Evolutionary conservation across 2,113 vertebrate species (phyloP).

Genomic region (Asarcornis scutulata): DNA sequence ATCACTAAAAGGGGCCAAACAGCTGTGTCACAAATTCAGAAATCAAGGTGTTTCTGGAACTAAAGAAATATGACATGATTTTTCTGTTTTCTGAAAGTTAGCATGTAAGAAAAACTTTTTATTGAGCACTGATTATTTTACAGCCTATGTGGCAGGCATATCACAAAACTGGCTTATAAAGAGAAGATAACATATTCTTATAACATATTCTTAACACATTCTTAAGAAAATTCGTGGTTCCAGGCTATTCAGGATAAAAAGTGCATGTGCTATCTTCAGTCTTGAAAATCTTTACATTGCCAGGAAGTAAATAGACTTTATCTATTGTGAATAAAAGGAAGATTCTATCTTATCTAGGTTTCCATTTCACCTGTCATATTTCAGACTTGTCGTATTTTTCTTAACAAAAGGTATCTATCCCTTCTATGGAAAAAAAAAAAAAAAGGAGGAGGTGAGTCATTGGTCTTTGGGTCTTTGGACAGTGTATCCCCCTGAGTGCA

Average conservation of each 20-base stretch:
- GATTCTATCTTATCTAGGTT: not conserved
- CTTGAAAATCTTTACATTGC: not conserved
- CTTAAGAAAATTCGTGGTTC: not conserved
- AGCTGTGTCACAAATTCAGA: not conserved
- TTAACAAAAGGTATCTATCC: not conserved
- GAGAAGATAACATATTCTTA: not conserved
- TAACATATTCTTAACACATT: not conserved
- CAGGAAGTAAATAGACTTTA: not conserved
- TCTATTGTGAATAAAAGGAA: constrained; percentile 1
- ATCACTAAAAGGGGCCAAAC: not conserved
- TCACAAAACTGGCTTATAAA: not conserved
- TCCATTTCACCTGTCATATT: not conserved
- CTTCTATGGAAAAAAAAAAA: not conserved
- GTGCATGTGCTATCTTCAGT: not conserved
- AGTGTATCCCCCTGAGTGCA: not conserved
- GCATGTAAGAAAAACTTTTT: not conserved
- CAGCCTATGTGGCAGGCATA: not conserved
- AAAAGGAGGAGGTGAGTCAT: not conserved
- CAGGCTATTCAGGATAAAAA: not conserved
- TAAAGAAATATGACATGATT: not conserved
- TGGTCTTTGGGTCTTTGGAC: not conserved
- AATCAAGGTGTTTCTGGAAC: not conserved
- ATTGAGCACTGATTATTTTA: not conserved
- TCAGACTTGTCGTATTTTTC: not conserved
- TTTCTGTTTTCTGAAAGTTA: not conserved